These are phyloP conservation scores for Panulirus ornatus DNA, from an alignment of 1,140 invertebrate species.

Conservation along the genomic window DNA sequence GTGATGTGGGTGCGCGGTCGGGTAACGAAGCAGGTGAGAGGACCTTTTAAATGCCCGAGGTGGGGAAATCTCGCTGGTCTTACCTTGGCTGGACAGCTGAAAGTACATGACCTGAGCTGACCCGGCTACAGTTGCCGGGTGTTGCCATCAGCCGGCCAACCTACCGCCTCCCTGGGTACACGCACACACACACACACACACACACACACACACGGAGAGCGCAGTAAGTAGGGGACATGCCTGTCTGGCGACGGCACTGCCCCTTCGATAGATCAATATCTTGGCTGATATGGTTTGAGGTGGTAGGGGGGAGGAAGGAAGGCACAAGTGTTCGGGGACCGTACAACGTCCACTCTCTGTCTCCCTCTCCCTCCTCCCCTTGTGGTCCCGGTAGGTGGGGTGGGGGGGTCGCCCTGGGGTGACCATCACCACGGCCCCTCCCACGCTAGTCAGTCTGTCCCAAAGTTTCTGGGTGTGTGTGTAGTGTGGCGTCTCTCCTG, in stretches of 20 bases:
- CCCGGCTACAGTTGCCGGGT: neutral
- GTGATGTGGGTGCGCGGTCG: no score
- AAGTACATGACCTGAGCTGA: neutral
- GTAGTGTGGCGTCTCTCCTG: neutral
- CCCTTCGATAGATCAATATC: neutral
- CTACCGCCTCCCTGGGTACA: no score
- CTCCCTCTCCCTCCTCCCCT: neutral
- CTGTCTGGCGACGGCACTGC: no score
- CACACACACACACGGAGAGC: no score
- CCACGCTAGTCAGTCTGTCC: neutral
- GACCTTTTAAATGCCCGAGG: neutral
- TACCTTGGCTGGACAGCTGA: neutral
- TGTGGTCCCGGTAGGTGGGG: neutral
- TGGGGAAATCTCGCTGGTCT: neutral
- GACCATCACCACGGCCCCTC: neutral
- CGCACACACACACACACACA: no score
- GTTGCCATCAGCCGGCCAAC: neutral
- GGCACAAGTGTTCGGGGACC: neutral
- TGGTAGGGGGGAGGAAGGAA: neutral
- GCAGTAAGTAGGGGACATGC: no score
- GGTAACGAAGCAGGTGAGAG: neutral
- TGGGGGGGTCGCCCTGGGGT: neutral
- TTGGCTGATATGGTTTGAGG: neutral
- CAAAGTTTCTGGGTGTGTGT: neutral
- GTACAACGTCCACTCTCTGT: neutral